A percentile compares a stretch with the other conserved stretches of the same genome.
Conservation (phyloP, 2,888 invertebrate species). For the Plebejus argus region DNA sequence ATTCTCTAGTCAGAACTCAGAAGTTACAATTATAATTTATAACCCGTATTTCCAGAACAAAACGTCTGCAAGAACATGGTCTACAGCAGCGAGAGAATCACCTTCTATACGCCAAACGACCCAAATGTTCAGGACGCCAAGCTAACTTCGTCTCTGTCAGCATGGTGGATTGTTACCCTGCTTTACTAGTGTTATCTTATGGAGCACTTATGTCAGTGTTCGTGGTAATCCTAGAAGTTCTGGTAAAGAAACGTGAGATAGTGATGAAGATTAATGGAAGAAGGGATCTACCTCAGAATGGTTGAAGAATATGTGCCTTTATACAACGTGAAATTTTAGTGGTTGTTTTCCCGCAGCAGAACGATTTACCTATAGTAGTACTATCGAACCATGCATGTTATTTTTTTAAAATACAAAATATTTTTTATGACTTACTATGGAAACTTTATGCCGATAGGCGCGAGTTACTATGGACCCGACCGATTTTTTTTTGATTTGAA, state of each 20-base stretch:
- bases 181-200: slow-evolving; percentile 62
- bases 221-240: slow-evolving; percentile 54
- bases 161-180: slow-evolving; percentile 82
- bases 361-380: no score
- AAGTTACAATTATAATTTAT: no score
- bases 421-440: no score
- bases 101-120: slow-evolving; percentile 83
- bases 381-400: no score
- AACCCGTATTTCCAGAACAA: slow-evolving; percentile 53
- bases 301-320: no score
- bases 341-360: no score
- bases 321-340: no score
- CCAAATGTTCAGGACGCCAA: slow-evolving; percentile 81
- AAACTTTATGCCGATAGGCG: no score
- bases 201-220: slow-evolving; percentile 55
- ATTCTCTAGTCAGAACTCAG: no score
- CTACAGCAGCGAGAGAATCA: slow-evolving; percentile 81
- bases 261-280: slow-evolving; percentile 26
- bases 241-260: slow-evolving; percentile 49
- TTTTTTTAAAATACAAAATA: no score
- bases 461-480: no score
- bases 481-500: no score
- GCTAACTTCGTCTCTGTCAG: slow-evolving; percentile 84
- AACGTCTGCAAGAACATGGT: slow-evolving; percentile 74
- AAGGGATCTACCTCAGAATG: not conserved